A percentile compares a stretch with the other conserved stretches of the same genome.
These are phyloP conservation scores for Steatocranus sp. DNA, from an alignment of 2,797 vertebrate genomes.

Conservation along the genomic window DNA sequence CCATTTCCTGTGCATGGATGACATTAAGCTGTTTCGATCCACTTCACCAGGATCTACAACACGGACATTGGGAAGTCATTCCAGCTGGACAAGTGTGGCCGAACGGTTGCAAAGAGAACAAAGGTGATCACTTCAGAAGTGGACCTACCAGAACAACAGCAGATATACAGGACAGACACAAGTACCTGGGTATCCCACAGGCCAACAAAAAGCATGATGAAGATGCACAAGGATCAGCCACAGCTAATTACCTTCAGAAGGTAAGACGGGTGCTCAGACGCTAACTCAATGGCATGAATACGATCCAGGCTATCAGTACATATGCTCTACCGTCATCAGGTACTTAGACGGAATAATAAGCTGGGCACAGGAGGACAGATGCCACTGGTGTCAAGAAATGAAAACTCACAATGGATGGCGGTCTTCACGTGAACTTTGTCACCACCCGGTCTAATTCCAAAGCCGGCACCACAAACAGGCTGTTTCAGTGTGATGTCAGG, in stretches of 20 bases:
- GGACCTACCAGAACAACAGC: background rate
- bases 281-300: background rate
- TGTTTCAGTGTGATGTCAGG: fast-evolving
- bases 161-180: background rate
- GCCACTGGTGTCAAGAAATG: background rate
- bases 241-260: background rate
- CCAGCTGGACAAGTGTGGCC: fast-evolving
- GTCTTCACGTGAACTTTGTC: background rate
- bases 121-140: fast-evolving
- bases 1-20: background rate
- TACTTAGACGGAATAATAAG: background rate
- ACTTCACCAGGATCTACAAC: background rate
- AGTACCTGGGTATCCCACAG: background rate
- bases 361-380: background rate
- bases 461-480: background rate
- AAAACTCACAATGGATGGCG: background rate
- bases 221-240: background rate
- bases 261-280: background rate
- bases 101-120: background rate
- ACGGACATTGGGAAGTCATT: background rate
- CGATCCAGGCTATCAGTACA: background rate
- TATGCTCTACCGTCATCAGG: background rate
- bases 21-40: background rate
- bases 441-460: fast-evolving
- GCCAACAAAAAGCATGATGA: background rate